Base-by-base conservation (phyloP, 2,797 vertebrate species). In the Mus caroli region DNA sequence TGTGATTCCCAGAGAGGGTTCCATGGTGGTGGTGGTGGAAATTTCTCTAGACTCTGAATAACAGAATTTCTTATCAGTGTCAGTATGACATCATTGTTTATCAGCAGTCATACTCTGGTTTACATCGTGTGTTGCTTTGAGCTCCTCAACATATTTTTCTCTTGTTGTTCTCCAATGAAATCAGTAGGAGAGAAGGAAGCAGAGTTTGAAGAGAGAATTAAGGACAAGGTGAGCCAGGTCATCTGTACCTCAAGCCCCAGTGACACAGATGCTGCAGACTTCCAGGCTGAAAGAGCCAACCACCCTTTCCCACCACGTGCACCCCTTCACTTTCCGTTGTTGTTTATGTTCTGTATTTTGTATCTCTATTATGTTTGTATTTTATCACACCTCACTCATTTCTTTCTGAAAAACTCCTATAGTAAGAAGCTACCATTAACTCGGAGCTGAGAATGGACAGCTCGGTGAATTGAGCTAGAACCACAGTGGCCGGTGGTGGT, bases 71-170 rank as follows among this genome's bases (percentile, higher is more conserved):
- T 95, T 88, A 62, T 80, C 12, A 19, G 12, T 19, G 20, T 77
- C 15, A 31, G 40, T 43, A 34, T 95, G 87, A 82, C 40, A 9
- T 84, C n/a, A 52, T 20, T 86, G 75, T 71, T 71, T 56, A 82
- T 93, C 82, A 71, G 58, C 58, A 87, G 14, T 88, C 31, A 69
- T 71, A 14, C 71, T 1, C 60, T 46, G 93, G 54, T 54, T 54
- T 40, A 76, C 31, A 52, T n/a, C 73, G 28, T 94, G 69, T 60
- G 40, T 88, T 92, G 71, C 54, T 94, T 94, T 96, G 82, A 85
- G 40, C 10, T 90, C 80, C 86, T 96, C 67, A 80, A 34, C 22
- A 60, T 75, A 24, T n/a, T 22, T 95, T 58, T 54, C 56, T 50
- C 56, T 94, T 94, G 17, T 90, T 94, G 71, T 43, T n/a, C n/a